Base-by-base conservation (phyloP, 2,797 vertebrate genomes). In the Neoniphon sammara region DNA sequence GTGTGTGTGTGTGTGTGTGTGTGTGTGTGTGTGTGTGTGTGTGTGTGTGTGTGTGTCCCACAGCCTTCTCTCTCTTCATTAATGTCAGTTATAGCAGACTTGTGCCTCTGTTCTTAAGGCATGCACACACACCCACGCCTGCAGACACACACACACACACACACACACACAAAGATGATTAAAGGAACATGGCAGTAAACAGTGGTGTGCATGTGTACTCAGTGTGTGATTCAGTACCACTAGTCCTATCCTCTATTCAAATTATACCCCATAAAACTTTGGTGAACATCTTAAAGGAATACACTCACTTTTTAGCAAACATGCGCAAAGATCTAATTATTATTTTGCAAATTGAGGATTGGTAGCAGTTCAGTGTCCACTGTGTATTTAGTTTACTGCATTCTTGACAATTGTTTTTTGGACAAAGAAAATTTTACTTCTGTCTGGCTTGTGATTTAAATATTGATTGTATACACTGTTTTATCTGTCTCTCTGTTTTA, bases 41-140 rank as follows among this genome's bases (percentile, higher is more conserved):
- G 66, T 65, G 66, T 49, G 55, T 31, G 66, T 57, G 27, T 58
- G 31, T 69, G 79, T 70, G 14, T 59, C 55, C 23, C 3, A 4
- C 46, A 25, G 65, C 70, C 65, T 71, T 76, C 54, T 72, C 85
- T 80, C 75, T 77, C 78, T 86, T 90, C 81, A 89, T 91, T 92
- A 91, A 86, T 87, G 85, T 86, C 85, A 87, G 73, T 88, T 78
- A 88, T 25, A 80, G 80, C 59, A 53, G 64, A 25, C 70, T 54
- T 36, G 31, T 53, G 68, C 52, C 66, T 34, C 76, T 80, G 79
- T 74, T 88, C 79, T 55, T 77, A 80, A 66, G 64, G 77, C 39
- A 47, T 18, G 14, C 57, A 72, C n/a, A 20, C 47, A 52, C 31
- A 53, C 18, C 52, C 12, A 54, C 31, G 44, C 52, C 44, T 21